Evolutionary conservation across 1,140 invertebrate genomes (phyloP).

Genomic region (Tetragonula clypearis): DNA sequence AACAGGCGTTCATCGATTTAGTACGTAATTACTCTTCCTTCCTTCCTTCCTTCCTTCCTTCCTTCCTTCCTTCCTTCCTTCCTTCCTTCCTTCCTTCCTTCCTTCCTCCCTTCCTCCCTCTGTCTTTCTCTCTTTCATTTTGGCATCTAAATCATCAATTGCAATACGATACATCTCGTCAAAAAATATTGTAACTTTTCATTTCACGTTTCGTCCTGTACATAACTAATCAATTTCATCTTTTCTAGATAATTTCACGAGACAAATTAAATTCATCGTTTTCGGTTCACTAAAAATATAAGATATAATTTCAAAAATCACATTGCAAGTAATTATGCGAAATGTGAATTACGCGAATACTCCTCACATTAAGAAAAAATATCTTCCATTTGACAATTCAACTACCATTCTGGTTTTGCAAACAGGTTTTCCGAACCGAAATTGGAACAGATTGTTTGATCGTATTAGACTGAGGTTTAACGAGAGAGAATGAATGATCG

Average conservation of each 20-base stretch:
- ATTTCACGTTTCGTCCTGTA: not conserved
- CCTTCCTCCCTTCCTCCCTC: not conserved
- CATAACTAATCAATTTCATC: not conserved
- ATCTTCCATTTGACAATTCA: conserved; percentile 16
- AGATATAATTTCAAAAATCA: not conserved
- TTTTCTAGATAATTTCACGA: not conserved
- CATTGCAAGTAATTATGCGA: not conserved
- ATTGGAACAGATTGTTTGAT: conserved; percentile 17
- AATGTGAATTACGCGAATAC: not conserved
- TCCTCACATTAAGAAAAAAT: not conserved
- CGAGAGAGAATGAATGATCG: conserved; percentile 45
- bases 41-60: not conserved
- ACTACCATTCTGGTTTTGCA: not conserved
- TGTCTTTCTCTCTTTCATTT: conserved; percentile 29
- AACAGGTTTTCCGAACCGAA: not conserved
- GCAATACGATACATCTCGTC: not conserved
- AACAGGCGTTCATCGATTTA: conserved; percentile 46
- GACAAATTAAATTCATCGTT: not conserved
- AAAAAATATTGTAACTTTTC: not conserved
- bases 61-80: not conserved
- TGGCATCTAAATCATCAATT: conserved; percentile 12
- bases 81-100: not conserved
- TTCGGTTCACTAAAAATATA: not conserved
- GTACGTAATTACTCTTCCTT: conserved; percentile 52
- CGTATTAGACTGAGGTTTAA: conserved; percentile 45